These are phyloP conservation scores for Rhagologus leucostigma DNA, from an alignment of 2,113 vertebrate species.

Conservation along the genomic window DNA sequence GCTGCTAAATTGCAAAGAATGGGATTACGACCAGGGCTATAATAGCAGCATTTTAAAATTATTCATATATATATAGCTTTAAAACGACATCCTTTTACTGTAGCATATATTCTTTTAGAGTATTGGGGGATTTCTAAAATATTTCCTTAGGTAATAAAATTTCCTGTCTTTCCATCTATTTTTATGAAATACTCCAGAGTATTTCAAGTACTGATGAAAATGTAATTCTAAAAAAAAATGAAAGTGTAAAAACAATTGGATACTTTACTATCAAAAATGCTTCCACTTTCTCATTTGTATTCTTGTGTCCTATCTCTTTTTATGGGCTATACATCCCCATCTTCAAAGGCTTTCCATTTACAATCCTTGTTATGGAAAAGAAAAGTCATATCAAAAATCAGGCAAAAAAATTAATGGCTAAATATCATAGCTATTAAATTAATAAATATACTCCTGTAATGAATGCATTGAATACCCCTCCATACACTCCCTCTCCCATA, in stretches of 20 bases:
- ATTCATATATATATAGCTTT: background rate
- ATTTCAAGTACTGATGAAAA: background rate
- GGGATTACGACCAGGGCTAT: background rate
- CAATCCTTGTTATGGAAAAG: background rate
- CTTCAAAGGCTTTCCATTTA: background rate
- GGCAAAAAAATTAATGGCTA: background rate
- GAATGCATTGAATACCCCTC: background rate
- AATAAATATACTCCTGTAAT: background rate
- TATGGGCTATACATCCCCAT: background rate
- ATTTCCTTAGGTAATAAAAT: background rate
- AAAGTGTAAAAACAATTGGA: background rate
- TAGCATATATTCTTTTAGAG: background rate
- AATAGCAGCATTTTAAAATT: background rate
- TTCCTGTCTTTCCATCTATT: background rate
- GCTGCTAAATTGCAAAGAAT: background rate
- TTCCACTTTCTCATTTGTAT: background rate
- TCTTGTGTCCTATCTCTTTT: background rate
- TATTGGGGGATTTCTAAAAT: background rate
- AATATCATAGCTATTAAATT: background rate
- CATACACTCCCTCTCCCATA: no score
- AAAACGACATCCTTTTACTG: background rate
- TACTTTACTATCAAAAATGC: background rate
- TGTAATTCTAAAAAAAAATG: background rate
- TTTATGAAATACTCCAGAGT: background rate
- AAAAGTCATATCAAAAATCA: background rate